A percentile compares a stretch with the other conserved stretches of the same genome.
These are phyloP conservation scores for Phodopus roborovskii DNA, from an alignment of 2,113 vertebrate genomes.

Conservation along the genomic window DNA sequence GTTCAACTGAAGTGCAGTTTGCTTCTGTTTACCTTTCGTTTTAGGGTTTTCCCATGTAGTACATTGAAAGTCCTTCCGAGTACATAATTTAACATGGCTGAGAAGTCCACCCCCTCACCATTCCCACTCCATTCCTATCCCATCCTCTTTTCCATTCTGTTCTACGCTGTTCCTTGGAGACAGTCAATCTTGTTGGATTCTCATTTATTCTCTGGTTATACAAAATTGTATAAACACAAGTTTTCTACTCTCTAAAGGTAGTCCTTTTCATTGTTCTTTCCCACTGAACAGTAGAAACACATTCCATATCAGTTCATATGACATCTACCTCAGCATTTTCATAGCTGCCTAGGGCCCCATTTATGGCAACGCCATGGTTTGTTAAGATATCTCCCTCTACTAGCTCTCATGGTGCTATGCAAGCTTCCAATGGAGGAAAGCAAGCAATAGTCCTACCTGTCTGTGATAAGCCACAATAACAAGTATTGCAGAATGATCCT, in stretches of 20 bases:
- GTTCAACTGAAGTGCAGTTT: background rate
- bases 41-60: background rate
- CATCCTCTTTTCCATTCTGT: background rate
- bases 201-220: background rate
- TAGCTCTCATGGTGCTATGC: background rate
- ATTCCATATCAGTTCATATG: background rate
- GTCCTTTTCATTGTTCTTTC: background rate
- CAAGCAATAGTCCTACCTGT: background rate
- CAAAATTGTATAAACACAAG: background rate
- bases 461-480: background rate
- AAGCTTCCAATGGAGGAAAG: background rate
- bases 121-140: background rate
- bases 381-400: background rate
- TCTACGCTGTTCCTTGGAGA: background rate
- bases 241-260: background rate
- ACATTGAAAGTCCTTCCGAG: background rate
- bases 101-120: background rate
- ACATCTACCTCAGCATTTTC: background rate
- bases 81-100: background rate
- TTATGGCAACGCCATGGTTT: accelerated
- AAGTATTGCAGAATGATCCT: background rate
- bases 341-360: background rate
- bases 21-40: slow-evolving; percentile 40
- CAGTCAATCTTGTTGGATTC: background rate
- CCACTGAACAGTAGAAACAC: background rate